Evolutionary conservation across 1,140 invertebrate genomes (phyloP).

Genomic region (Carcinoscorpius rotundicauda): DNA sequence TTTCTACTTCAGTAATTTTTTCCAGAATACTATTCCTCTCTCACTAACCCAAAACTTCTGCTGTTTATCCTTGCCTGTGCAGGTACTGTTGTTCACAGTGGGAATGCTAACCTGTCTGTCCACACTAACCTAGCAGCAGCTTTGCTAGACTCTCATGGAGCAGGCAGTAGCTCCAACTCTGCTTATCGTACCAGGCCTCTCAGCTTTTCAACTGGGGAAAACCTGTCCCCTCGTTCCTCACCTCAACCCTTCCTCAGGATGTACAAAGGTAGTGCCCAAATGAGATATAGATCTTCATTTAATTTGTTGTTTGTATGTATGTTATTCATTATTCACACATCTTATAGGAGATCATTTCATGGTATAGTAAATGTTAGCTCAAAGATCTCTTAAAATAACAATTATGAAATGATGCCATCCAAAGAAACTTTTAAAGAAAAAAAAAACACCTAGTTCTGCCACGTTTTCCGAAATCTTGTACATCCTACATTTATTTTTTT

Average conservation of each 20-base stretch:
- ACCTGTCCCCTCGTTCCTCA: not conserved
- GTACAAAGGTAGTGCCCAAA: not conserved
- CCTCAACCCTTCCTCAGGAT: not conserved
- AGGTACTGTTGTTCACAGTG: slow-evolving; percentile 13
- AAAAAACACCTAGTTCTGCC: too few species aligned
- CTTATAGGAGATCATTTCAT: not conserved
- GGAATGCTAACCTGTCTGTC: not conserved
- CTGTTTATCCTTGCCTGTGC: slow-evolving; percentile 13
- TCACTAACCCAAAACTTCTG: too few species aligned
- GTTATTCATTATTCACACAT: not conserved
- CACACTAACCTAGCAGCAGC: slow-evolving; percentile 41
- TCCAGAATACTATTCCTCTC: too few species aligned
- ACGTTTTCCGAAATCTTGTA: too few species aligned
- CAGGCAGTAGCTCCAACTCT: slow-evolving; percentile 12
- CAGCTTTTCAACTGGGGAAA: slow-evolving; percentile 35
- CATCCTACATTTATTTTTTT: too few species aligned
- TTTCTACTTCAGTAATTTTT: too few species aligned
- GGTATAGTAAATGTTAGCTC: not conserved
- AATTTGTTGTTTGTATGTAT: not conserved
- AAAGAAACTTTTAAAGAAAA: too few species aligned
- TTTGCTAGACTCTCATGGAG: slow-evolving; percentile 37
- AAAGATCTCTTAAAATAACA: not conserved
- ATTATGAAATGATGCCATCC: too few species aligned
- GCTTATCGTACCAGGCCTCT: slow-evolving; percentile 35
- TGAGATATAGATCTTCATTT: not conserved